Evolutionary conservation across 1,140 invertebrate genomes (phyloP).

Genomic region (Meloidogyne exigua): DNA sequence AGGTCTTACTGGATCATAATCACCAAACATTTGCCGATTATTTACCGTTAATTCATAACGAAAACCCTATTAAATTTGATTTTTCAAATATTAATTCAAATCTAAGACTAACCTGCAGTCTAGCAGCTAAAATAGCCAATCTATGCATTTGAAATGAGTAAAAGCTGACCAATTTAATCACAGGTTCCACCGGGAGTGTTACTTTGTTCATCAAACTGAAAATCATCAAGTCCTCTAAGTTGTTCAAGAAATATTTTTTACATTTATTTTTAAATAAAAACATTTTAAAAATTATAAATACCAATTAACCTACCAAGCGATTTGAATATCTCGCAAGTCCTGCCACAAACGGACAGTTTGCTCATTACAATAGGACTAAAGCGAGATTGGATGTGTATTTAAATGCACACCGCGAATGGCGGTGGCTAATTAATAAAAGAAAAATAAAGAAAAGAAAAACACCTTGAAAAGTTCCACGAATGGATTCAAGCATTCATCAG

Average conservation of each 20-base stretch:
- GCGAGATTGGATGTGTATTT: slow-evolving; percentile 25
- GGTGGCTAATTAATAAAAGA: slow-evolving; percentile 23
- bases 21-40: slow-evolving; percentile 51
- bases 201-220: slow-evolving; percentile 52
- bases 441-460: slow-evolving; percentile 3
- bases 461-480: slow-evolving; percentile 62
- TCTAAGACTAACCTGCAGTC: slow-evolving; percentile 43
- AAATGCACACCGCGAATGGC: neutral
- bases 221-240: neutral
- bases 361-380: slow-evolving; percentile 59
- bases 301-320: slow-evolving; percentile 31
- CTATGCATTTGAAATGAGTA: slow-evolving; percentile 61
- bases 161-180: slow-evolving; percentile 53
- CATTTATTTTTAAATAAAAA: no score
- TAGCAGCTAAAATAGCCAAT: slow-evolving; percentile 56
- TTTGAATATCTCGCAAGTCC: slow-evolving; percentile 53
- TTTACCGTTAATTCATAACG: slow-evolving; percentile 55
- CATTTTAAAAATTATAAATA: slow-evolving; percentile 7
- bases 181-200: slow-evolving; percentile 47
- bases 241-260: no score
- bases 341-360: slow-evolving; percentile 53
- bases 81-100: neutral
- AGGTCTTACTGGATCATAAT: slow-evolving; percentile 53
- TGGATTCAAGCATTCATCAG: slow-evolving; percentile 47
- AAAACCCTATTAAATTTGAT: slow-evolving; percentile 49